Base-by-base conservation (phyloP, 2,797 vertebrate genomes). In the Pipistrellus pipistrellus region DNA sequence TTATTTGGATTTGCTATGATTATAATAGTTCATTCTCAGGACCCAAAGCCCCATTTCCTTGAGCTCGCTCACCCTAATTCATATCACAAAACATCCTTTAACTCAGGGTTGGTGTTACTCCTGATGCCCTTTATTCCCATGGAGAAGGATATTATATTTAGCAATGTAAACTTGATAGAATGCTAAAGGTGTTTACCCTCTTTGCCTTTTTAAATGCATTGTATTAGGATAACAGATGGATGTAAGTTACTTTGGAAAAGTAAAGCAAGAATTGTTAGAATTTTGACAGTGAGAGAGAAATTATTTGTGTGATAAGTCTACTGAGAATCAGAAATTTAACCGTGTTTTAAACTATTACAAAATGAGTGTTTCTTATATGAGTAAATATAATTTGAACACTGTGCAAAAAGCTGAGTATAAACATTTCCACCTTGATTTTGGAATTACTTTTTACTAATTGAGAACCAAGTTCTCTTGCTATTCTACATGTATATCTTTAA, bases 371-470 rank as follows among this genome's bases (percentile, higher is more conserved):
- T 95, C 27, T 82, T 86, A 64, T 86, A 64, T 72, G 66, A 86
- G 64, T 69, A 82, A 83, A 59, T 41, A 2, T 35, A 80, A 27
- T 14, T 51, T 83, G 41, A 94, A 76, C 6, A 55, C 3, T 78
- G 0, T 78, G 0, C 14, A 64, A 53, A 64, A 89, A 95, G 21
- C 55, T 68, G 57, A 85, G 20, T 62, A 38, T 53, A 87, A 92
- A 89, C 32, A n/a, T 53, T 81, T 91, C 23, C 32, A 53, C 20
- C 6, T 7, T 89, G 85, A 48, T 78, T 91, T 75, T 83, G 18
- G 46, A 94, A 68, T 95, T 71, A 68, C 25, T 84, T 89, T 95
- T 91, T 92, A 69, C 82, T 90, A 66, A 78, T 55, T 46, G 90
- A 94, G 95, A 95, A 78, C 32, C 48, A 57, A 68, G 69, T 35